Conservation (phyloP, 2,888 invertebrate species). For the Cataglyphis altisquamis region DNA sequence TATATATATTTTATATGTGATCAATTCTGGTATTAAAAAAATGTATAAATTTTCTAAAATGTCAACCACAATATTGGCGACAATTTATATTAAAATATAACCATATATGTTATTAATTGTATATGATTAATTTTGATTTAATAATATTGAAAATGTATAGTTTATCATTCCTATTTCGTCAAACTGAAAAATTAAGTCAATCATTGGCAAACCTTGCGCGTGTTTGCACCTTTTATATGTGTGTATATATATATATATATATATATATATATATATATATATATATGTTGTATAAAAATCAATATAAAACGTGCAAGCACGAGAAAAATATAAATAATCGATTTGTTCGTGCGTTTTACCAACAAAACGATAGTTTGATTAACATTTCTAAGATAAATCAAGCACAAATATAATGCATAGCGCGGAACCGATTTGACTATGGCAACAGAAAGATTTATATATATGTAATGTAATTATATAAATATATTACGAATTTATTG, state of each 20-base stretch:
- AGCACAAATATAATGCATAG: not conserved
- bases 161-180: not conserved
- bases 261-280: not conserved
- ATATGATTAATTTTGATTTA: not conserved
- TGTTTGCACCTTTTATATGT: not conserved
- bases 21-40: not conserved
- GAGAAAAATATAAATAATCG: not conserved
- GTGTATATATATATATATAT: not conserved
- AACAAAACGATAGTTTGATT: not conserved
- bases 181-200: not conserved
- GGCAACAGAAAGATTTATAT: not conserved
- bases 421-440: slow-evolving; percentile 2
- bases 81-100: not conserved
- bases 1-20: not conserved
- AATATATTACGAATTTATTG: slow-evolving; percentile 12
- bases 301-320: not conserved
- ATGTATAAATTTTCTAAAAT: not conserved
- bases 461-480: slow-evolving; percentile 5
- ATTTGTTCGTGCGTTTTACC: not conserved
- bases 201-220: not conserved
- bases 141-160: not conserved
- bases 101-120: not conserved
- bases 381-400: slow-evolving; percentile 1
- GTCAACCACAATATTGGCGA: not conserved
- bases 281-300: not conserved